phyloP scores from a whole-genome alignment of 2,113 vertebrate species.

The Edolisoma coerulescens region DNA sequence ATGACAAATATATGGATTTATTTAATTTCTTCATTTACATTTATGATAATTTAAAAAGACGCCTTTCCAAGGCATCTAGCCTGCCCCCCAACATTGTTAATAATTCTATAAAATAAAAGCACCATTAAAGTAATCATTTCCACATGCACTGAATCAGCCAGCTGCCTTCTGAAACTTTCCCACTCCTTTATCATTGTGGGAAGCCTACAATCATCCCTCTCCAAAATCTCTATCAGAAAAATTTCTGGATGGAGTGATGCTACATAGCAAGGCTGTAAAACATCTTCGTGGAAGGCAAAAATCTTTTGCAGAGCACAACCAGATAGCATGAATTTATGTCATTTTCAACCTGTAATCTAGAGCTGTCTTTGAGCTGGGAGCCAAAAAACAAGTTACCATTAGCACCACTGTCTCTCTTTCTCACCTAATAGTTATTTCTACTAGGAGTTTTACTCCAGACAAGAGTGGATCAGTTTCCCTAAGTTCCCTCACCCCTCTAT shows the following conservation, averaged over 20 bases:
- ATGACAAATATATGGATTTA: conserved; percentile 53
- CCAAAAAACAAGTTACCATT: background rate
- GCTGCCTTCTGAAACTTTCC: conserved; percentile 26
- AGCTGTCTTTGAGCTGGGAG: background rate
- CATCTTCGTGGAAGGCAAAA: rapidly evolving
- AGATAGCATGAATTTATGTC: background rate
- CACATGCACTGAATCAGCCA: conserved; percentile 21
- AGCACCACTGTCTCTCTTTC: background rate
- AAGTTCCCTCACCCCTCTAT: background rate
- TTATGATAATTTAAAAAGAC: conserved; percentile 9
- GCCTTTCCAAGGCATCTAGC: conserved; percentile 10
- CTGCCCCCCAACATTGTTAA: background rate
- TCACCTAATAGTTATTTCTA: background rate
- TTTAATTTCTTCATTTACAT: conserved; percentile 50
- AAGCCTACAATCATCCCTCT: conserved; percentile 22
- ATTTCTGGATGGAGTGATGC: conserved; percentile 15
- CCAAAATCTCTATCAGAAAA: background rate
- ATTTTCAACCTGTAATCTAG: conserved; percentile 12
- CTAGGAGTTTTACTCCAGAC: background rate
- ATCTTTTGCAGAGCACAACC: background rate
- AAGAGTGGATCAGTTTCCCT: background rate
- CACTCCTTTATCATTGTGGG: conserved; percentile 49
- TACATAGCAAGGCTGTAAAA: background rate
- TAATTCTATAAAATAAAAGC: conserved; percentile 53
- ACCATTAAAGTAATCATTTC: conserved; percentile 55